Evolutionary conservation across 1,140 invertebrate species (phyloP).

Genomic region (Brachionus rubens): DNA sequence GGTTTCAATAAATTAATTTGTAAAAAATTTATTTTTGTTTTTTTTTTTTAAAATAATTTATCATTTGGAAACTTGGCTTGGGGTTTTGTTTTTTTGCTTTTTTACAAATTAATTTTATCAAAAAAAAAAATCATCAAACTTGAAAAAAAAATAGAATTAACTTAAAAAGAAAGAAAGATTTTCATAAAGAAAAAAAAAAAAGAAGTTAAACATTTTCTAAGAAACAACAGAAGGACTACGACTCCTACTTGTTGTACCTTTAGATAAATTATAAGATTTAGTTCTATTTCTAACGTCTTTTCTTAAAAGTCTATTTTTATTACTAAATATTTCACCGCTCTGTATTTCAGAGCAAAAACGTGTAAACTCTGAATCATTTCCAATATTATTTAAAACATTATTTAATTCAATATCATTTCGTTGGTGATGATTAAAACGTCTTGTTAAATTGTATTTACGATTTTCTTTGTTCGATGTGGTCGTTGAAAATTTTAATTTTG

Average conservation of each 20-base stretch:
- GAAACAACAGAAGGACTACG: constrained; percentile 4
- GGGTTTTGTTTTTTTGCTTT: no score
- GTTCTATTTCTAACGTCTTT: neutral
- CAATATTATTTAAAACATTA: neutral
- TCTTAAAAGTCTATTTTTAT: neutral
- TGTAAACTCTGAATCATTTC: neutral
- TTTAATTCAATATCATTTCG: constrained; percentile 4
- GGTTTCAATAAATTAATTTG: neutral
- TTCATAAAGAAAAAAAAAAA: neutral
- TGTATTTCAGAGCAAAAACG: constrained; percentile 10
- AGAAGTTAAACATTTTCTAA: neutral
- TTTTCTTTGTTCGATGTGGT: constrained; percentile 4
- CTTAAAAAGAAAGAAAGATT: neutral
- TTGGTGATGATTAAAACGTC: neutral
- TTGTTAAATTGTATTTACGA: neutral
- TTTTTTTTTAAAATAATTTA: neutral
- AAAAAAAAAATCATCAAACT: no score
- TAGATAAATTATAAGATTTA: constrained; percentile 25
- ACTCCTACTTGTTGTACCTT: neutral
- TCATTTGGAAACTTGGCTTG: no score
- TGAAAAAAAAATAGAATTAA: no score
- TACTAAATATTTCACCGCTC: constrained; percentile 12
- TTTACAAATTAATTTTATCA: no score
- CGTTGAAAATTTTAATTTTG: neutral
- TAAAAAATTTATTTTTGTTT: neutral